Evolutionary conservation across 2,888 invertebrate genomes (phyloP).

Genomic region (Aporophyla lueneburgensis): DNA sequence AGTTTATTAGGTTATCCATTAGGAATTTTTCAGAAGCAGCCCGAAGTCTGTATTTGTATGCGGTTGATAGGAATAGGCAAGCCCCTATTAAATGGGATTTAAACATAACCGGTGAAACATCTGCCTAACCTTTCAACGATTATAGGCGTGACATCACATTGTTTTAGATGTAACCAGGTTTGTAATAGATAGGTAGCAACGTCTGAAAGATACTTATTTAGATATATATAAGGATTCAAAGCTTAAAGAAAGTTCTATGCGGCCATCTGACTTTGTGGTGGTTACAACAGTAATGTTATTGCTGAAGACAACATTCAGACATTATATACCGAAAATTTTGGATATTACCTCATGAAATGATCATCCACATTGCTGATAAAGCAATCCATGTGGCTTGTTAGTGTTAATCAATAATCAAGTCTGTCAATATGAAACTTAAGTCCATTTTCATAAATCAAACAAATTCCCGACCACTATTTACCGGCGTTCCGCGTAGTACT

Average conservation of each 20-base stretch:
- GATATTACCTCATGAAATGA: background rate
- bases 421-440: constrained; percentile 1
- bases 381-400: no score
- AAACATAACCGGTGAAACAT: background rate
- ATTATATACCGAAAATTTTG: background rate
- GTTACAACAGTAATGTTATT: background rate
- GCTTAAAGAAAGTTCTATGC: background rate
- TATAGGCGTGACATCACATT: no score
- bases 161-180: background rate
- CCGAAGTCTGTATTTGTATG: background rate
- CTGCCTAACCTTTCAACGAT: no score
- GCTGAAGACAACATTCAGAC: background rate
- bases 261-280: background rate
- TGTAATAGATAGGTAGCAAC: background rate
- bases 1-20: background rate
- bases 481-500: constrained; percentile 17
- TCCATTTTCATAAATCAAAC: constrained; percentile 46
- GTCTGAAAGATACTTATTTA: background rate
- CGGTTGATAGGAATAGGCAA: background rate
- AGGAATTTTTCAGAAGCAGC: background rate
- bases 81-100: background rate
- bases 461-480: constrained; percentile 38
- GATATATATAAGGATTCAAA: background rate
- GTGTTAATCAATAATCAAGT: constrained; percentile 6
- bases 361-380: background rate